phyloP scores from a whole-genome alignment of 1,140 invertebrate species.

The Asobara japonica region DNA sequence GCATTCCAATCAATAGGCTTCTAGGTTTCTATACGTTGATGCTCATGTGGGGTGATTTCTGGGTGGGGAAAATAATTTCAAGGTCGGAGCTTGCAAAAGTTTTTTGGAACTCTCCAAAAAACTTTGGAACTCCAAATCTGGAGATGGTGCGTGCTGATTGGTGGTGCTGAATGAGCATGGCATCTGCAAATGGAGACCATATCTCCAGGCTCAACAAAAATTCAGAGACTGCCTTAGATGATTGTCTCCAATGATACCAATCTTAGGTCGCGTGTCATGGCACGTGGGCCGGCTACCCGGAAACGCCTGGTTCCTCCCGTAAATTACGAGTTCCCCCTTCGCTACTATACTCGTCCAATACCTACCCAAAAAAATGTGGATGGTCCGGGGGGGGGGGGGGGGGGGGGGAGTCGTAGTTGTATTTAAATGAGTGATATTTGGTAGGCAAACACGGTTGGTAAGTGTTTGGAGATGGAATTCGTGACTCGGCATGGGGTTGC shows the following conservation, averaged over 20 bases:
- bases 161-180: too few species aligned
- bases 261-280: constrained; percentile 16
- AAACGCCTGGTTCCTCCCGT: constrained; percentile 49
- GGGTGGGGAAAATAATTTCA: background rate
- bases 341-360: constrained; percentile 23
- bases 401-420: constrained; percentile 7
- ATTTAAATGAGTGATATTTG: constrained; percentile 26
- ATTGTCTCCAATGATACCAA: background rate
- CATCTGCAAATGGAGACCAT: too few species aligned
- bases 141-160: too few species aligned
- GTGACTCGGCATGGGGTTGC: constrained; percentile 52
- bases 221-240: background rate
- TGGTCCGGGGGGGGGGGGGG: background rate
- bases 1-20: background rate
- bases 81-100: too few species aligned
- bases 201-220: too few species aligned
- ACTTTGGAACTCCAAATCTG: background rate
- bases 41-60: background rate
- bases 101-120: background rate
- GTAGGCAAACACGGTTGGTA: background rate
- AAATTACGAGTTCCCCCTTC: constrained; percentile 41
- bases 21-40: background rate
- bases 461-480: constrained; percentile 37
- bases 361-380: background rate
- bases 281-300: constrained; percentile 40